Percentiles rank a stretch among this genome's conserved stretches.
phyloP scores from a whole-genome alignment of 2,888 invertebrate species.

The Euproctis similis region DNA sequence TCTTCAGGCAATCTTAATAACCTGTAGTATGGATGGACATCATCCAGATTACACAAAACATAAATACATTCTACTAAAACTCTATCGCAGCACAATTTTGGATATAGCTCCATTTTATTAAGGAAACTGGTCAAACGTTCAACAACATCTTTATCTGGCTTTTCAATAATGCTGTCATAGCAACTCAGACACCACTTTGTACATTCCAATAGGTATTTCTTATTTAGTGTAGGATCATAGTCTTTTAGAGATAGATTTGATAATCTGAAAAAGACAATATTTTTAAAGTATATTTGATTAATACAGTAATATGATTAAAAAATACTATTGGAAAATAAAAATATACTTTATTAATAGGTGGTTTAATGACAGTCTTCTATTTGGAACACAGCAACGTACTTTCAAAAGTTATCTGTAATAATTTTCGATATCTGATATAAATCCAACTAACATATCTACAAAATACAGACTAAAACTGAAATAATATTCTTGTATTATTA shows the following conservation, averaged over 20 bases:
- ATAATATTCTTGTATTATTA: too few relatives aligned
- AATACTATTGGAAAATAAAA: too few relatives aligned
- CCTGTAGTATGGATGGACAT: constrained; percentile 71
- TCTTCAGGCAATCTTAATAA: constrained; percentile 55
- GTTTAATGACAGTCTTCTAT: too few relatives aligned
- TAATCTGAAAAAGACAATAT: constrained; percentile 73
- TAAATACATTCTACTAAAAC: constrained; percentile 80
- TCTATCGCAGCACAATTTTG: constrained; percentile 41
- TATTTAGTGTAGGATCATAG: constrained; percentile 83
- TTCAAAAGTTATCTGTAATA: too few relatives aligned
- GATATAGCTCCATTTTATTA: constrained; percentile 17
- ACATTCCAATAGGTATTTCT: constrained; percentile 82
- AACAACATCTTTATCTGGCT: constrained; percentile 7
- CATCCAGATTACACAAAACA: constrained; percentile 79
- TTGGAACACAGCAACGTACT: too few relatives aligned
- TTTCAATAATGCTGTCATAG: constrained; percentile 64
- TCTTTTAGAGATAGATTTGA: constrained; percentile 71
- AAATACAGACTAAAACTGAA: too few relatives aligned
- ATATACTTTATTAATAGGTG: too few relatives aligned
- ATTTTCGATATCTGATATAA: too few relatives aligned
- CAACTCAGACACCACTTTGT: constrained; percentile 78
- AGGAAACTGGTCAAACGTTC: constrained; percentile 20
- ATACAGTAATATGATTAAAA: too few relatives aligned
- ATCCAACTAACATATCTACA: too few relatives aligned
- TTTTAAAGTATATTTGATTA: too few relatives aligned